Conservation (phyloP, 1,140 invertebrate species). For the Daktulosphaira vitifoliae region DNA sequence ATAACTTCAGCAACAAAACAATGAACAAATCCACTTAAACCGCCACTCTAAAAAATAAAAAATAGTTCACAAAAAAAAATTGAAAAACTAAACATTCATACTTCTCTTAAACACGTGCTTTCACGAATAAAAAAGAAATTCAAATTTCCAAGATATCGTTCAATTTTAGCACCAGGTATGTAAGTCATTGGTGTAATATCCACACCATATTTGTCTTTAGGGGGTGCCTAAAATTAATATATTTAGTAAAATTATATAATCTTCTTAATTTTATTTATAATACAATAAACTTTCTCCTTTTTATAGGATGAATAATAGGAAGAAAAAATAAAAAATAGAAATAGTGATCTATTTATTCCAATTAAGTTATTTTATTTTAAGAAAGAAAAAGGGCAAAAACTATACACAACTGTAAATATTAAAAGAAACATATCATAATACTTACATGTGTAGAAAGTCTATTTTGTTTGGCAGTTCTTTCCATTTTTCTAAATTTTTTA, state of each 20-base stretch:
- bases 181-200: slow-evolving; percentile 77
- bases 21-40: slow-evolving; percentile 86
- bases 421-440: too few relatives aligned
- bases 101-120: slow-evolving; percentile 82
- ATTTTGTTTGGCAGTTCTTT: slow-evolving; percentile 11
- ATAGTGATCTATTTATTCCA: too few relatives aligned
- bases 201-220: slow-evolving; percentile 63
- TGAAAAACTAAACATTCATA: slow-evolving; percentile 42
- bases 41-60: slow-evolving; percentile 55
- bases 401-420: too few relatives aligned
- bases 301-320: too few relatives aligned
- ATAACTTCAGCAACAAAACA: slow-evolving; percentile 84
- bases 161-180: slow-evolving; percentile 68
- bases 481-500: slow-evolving; percentile 27
- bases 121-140: slow-evolving; percentile 95
- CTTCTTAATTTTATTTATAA: too few relatives aligned
- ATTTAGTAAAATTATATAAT: too few relatives aligned
- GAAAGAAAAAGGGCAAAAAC: too few relatives aligned
- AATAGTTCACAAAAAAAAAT: neutral
- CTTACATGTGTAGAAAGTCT: slow-evolving; percentile 24
- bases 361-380: too few relatives aligned
- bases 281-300: too few relatives aligned
- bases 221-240: slow-evolving; percentile 46
- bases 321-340: too few relatives aligned
- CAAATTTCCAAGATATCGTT: slow-evolving; percentile 81